Evolutionary conservation across 2,797 vertebrate species (phyloP).

Genomic region (Tapirus indicus): DNA sequence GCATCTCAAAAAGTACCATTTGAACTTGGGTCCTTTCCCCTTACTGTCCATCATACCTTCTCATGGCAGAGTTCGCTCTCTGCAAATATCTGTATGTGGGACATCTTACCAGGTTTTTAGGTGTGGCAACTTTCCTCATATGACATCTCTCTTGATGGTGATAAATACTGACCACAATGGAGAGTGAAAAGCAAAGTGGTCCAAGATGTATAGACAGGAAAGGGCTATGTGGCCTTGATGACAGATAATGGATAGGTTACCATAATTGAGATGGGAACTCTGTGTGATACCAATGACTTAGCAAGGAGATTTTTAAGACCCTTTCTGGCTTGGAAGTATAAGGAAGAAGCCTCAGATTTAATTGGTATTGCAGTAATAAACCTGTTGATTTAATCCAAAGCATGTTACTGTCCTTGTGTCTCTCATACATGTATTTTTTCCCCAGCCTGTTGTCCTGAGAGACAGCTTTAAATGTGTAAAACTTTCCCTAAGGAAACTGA

Average conservation of each 20-base stretch:
- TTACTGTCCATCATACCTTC: not conserved
- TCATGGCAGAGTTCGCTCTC: not conserved
- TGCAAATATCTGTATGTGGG: not conserved
- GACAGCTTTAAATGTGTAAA: not conserved
- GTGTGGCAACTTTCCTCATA: not conserved
- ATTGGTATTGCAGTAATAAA: not conserved
- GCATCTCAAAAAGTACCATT: not conserved
- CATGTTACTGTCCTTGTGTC: not conserved
- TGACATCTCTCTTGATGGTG: not conserved
- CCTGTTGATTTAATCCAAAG: not conserved
- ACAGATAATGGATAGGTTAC: not conserved
- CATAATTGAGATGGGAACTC: not conserved
- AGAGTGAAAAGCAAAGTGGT: not conserved
- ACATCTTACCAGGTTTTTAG: rapidly evolving
- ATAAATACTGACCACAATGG: not conserved
- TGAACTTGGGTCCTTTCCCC: not conserved
- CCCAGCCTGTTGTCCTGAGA: not conserved
- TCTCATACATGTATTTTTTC: not conserved
- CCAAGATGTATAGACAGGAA: not conserved
- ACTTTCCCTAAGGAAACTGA: not conserved
- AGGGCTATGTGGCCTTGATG: not conserved
- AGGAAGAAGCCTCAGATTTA: not conserved
- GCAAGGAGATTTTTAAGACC: not conserved
- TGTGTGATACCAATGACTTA: not conserved
- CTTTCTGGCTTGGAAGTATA: not conserved